Evolutionary conservation across 2,113 vertebrate species (phyloP).

Genomic region (Paratilapia polleni): DNA sequence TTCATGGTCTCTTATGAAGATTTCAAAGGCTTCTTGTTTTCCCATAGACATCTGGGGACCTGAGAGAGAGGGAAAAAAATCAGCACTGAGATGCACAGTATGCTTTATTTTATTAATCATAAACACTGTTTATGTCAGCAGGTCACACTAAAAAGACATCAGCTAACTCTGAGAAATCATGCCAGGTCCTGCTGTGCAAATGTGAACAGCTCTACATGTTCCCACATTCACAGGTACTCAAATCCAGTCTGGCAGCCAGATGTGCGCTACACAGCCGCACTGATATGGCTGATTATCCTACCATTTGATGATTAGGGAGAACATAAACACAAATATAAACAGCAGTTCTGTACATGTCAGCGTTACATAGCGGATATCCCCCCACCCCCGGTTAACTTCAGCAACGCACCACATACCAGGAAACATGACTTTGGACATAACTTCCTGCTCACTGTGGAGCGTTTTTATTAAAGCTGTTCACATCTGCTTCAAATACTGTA

Average conservation of each 20-base stretch:
- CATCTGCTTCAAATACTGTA: conserved; percentile 28
- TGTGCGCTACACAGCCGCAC: conserved; percentile 31
- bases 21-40: conserved; percentile 90
- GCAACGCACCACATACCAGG: conserved; percentile 23
- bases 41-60: conserved; percentile 83
- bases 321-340: conserved; percentile 66
- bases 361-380: conserved; percentile 1
- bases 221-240: conserved; percentile 46
- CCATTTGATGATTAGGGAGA: conserved; percentile 32
- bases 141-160: background rate
- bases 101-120: background rate
- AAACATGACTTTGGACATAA: conserved; percentile 16
- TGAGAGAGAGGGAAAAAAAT: conserved; percentile 24
- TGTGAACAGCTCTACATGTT: conserved; percentile 25
- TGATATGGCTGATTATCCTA: conserved; percentile 33
- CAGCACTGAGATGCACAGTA: background rate
- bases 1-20: conserved; percentile 85
- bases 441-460: conserved; percentile 21
- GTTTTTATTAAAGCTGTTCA: conserved; percentile 12
- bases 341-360: conserved; percentile 45
- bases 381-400: background rate
- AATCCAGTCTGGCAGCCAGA: conserved; percentile 64
- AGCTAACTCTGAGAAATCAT: conserved; percentile 1
- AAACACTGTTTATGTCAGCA: background rate
- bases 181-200: conserved; percentile 7